phyloP scores from a whole-genome alignment of 1,140 invertebrate genomes.

The Nephotettix cincticeps region DNA sequence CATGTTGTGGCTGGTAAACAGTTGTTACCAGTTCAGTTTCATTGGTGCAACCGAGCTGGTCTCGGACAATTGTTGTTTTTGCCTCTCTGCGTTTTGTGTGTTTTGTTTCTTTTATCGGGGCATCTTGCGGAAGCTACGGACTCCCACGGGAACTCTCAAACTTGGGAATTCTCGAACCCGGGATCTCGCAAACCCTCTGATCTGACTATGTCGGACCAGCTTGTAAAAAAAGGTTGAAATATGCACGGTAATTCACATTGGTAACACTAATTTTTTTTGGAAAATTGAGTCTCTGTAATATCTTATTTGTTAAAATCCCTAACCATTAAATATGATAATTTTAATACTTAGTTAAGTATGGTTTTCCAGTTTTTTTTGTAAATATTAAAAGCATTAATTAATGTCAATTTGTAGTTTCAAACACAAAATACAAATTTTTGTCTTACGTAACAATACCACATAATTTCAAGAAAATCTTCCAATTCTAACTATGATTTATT shows the following conservation, averaged over 20 bases:
- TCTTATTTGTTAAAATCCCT: no score
- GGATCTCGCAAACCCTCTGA: constrained; percentile 7
- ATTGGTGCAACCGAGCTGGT: neutral
- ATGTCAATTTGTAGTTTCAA: no score
- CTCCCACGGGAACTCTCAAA: no score
- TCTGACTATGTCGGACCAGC: constrained; percentile 21
- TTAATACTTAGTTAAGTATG: no score
- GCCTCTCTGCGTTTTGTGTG: constrained; percentile 35
- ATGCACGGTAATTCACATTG: constrained; percentile 26
- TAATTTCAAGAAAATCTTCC: no score
- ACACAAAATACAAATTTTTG: no score
- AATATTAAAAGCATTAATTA: no score
- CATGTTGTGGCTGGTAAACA: neutral
- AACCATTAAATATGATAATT: no score
- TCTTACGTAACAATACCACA: no score
- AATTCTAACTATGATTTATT: no score
- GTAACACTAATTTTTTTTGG: constrained; percentile 2
- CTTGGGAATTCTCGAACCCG: neutral
- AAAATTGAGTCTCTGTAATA: neutral
- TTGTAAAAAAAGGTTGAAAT: constrained; percentile 18
- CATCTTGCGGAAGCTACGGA: neutral
- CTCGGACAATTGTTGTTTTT: constrained; percentile 25
- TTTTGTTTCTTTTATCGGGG: constrained; percentile 32
- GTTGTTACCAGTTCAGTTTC: no score
- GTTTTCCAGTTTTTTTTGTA: constrained; percentile 7